Conservation (phyloP, 2,113 vertebrate species). For the Notarius lentiginosus region DNA sequence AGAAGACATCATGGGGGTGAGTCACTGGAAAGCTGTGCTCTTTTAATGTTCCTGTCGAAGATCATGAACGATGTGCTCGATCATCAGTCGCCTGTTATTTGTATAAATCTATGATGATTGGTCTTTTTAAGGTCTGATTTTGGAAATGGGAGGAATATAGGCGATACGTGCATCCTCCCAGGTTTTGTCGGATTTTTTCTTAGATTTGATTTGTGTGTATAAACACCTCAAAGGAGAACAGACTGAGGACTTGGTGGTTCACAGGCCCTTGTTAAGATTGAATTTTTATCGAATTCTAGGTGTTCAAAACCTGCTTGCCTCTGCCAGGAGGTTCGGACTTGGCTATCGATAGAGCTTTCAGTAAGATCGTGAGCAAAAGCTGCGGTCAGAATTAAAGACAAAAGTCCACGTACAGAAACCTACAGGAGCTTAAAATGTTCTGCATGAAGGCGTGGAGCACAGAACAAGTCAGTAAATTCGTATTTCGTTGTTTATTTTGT, state of each 20-base stretch:
- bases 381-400: background rate
- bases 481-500: background rate
- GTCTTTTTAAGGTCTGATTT: background rate
- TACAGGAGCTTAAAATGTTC: background rate
- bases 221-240: background rate
- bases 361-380: background rate
- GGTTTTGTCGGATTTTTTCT: background rate
- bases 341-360: too few relatives aligned
- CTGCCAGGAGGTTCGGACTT: background rate
- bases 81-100: background rate
- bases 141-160: background rate
- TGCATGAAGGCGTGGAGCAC: background rate
- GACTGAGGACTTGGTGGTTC: background rate
- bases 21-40: conserved; percentile 24
- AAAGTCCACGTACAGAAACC: background rate
- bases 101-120: background rate
- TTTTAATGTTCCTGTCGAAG: background rate
- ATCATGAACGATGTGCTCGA: background rate
- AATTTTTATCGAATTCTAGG: background rate
- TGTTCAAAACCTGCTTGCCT: background rate
- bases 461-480: background rate
- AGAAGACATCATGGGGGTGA: conserved; percentile 93
- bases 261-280: background rate
- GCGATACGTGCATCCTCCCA: background rate
- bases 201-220: background rate